Percentiles rank a stretch among this genome's conserved stretches.
Evolutionary conservation across 2,888 invertebrate species (phyloP).

Genomic region (Hydroisotoma schaefferi): DNA sequence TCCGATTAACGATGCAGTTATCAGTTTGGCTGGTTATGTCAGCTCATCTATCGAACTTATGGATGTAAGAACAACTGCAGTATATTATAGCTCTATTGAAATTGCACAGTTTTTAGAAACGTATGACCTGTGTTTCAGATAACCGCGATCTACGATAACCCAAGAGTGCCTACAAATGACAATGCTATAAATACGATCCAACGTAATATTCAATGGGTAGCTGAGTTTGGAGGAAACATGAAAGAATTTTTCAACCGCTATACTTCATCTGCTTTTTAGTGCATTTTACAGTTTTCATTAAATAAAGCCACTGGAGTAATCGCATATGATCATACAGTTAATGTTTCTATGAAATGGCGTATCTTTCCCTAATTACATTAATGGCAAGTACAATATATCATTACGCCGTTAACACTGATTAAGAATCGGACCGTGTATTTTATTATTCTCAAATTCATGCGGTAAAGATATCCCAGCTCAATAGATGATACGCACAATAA

Average conservation of each 20-base stretch:
- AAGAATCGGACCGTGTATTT: too few species aligned
- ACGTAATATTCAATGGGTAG: slow-evolving; percentile 32
- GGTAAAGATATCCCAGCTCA: too few species aligned
- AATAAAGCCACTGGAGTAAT: neutral
- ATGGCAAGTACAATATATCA: too few species aligned
- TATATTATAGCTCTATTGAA: too few species aligned
- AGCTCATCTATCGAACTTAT: slow-evolving; percentile 20
- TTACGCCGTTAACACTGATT: too few species aligned
- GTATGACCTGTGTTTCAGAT: too few species aligned
- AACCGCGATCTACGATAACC: too few species aligned
- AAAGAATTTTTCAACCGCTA: neutral
- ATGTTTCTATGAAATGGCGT: too few species aligned
- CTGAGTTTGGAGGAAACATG: slow-evolving; percentile 15
- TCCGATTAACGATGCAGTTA: slow-evolving; percentile 11
- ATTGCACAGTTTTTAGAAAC: too few species aligned
- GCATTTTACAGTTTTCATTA: neutral
- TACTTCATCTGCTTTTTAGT: neutral
- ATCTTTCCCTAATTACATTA: too few species aligned
- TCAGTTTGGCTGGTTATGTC: slow-evolving; percentile 19
- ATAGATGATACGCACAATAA: too few species aligned
- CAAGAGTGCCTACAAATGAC: slow-evolving; percentile 16
- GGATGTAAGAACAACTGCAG: slow-evolving; percentile 21
- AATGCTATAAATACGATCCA: slow-evolving; percentile 14
- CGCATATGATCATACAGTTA: neutral
- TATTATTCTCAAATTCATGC: too few species aligned